phyloP scores from a whole-genome alignment of 2,113 vertebrate genomes.

The Eublepharis macularius region DNA sequence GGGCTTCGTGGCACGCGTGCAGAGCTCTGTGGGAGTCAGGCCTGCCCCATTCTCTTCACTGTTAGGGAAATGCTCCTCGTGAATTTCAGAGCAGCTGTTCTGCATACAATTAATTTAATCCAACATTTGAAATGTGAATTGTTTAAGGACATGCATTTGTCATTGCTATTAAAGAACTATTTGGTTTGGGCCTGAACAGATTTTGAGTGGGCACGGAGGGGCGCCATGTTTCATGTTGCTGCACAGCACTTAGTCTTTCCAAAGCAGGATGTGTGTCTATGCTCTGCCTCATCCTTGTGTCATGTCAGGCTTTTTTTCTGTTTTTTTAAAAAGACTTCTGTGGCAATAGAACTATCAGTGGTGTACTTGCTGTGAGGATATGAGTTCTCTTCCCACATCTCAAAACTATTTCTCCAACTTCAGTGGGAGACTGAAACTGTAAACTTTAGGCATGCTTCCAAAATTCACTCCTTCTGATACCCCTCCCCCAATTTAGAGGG shows the following conservation, averaged over 20 bases:
- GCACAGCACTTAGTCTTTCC: not conserved
- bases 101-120: not conserved
- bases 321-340: not conserved
- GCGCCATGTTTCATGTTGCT: not conserved
- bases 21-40: not conserved
- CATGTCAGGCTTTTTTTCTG: not conserved
- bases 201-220: slow-evolving; percentile 1
- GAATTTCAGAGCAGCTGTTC: not conserved
- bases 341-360: not conserved
- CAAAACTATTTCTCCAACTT: not conserved
- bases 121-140: slow-evolving; percentile 1
- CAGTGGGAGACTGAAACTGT: not conserved
- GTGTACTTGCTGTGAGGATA: not conserved
- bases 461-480: not conserved
- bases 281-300: not conserved
- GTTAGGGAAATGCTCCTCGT: not conserved
- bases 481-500: too few relatives aligned
- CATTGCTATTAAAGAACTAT: not conserved
- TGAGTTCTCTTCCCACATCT: not conserved
- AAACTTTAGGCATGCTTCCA: not conserved
- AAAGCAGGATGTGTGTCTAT: not conserved
- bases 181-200: not conserved
- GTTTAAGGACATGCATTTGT: not conserved
- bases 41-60: not conserved
- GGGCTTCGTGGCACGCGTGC: not conserved